Evolutionary conservation across 2,113 vertebrate species (phyloP), one percentile per base, ranked within the genome.

Genomic region (Silurus meridionalis): DNA sequence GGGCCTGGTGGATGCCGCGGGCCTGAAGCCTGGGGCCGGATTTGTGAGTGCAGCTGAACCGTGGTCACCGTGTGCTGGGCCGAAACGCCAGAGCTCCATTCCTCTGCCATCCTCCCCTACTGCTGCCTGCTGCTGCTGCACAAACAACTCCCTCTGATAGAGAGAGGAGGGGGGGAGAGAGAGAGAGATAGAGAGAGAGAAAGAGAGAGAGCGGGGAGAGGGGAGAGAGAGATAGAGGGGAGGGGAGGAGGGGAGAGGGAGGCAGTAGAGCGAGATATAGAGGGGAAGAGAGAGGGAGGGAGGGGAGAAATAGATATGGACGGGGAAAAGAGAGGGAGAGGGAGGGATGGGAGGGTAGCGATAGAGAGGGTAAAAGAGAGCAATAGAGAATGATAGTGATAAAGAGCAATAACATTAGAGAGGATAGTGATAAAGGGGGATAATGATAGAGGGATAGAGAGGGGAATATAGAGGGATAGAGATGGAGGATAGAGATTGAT

Each of bases 41-140:
- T 88, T 88, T 82, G 80, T 87, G 37, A 78, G 89, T 71, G 89
- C 72, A 72, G 90, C 91, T 85, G 89, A 88, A 88, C 46, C 82
- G 91, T 63, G 66, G 82, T 57, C 77, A 82, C 74, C 90, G 83
- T 94, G 91, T 92, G 89, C 92, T 91, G 93, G 95, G 94, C 85
- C 80, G 55, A 80, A 71, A 90, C 93, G 94, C 90, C 93, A 90
- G 95, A 95, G 94, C 92, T 97, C 97, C 98, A 97, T 97, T 94
- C 93, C 95, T 94, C 95, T 96, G 95, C 97, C 97, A 97, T 97
- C 96, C 95, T 95, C 94, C 92, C 92, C 90, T 90, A 89, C 87
- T 83, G 89, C 91, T 92, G 93, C 91, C 83, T 91, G 87, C 90
- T 92, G 96, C 96, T 93, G 96, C 95, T 92, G 88, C 91, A 93